Evolutionary conservation across 2,113 vertebrate genomes (phyloP), one percentile per base, ranked within the genome.

Genomic region (Perognathus longimembris): DNA sequence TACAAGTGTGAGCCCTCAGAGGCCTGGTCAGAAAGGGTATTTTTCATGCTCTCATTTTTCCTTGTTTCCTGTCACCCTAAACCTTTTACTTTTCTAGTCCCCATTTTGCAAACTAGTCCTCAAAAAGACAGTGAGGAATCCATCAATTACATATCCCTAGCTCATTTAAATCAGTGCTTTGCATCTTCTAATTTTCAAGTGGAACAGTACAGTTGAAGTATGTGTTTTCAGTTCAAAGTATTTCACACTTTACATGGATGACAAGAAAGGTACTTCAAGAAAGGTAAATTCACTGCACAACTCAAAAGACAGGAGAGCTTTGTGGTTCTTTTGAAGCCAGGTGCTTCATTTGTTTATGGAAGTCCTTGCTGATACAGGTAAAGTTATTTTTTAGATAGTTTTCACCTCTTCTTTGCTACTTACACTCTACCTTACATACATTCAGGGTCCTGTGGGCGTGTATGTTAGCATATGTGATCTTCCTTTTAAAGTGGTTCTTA

Each of bases 151-250:
- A 59, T 1, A 22, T 17, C 75, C 50, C 7, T 3, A 9, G 26
- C 85, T 94, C 76, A 54, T 81, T 69, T 45, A 54, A 30, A 9
- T 73, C 38, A 30, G 12, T 64, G 87, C 83, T 90, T 95, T 82
- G 32, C 12, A 45, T 59, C 40, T 70, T 18, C 7, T 45, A 59
- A 22, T 84, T 95, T 85, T 83, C 74, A 80, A 28, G 20, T 89
- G 34, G 40, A 61, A 15, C 6, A 30, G 26, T 71, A 15, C 30
- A 36, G 70, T 80, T 94, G 20, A 73, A 45, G 24, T 83, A 69
- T 57, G 66, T 84, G 28, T 28, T 77, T 81, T 70, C 26, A 77
- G 45, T 36, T 84, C 8, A 22, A 64, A 88, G 50, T 64, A 1
- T 59, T 85, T 76, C 3, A n/a, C 50, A 63, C 22, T 30, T 74